These are phyloP conservation scores for Anoura caudifer DNA, from an alignment of 2,113 vertebrate species.

Conservation along the genomic window DNA sequence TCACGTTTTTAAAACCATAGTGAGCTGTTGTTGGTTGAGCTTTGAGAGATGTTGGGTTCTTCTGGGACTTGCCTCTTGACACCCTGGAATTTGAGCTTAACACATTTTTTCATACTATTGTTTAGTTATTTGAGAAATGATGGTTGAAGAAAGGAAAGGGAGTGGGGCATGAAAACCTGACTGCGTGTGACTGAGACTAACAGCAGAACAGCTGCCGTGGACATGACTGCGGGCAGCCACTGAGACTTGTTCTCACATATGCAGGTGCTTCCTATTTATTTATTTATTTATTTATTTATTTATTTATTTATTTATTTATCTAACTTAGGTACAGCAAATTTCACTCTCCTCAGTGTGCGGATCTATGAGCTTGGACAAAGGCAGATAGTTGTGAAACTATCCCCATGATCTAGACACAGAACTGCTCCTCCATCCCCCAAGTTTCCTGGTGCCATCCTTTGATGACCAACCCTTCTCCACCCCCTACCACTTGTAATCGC, in stretches of 20 bases:
- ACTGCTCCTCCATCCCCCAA: not conserved
- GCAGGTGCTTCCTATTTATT: not conserved
- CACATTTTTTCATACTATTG: not conserved
- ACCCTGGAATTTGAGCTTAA: not conserved
- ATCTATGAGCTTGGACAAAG: not conserved
- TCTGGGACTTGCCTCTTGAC: not conserved
- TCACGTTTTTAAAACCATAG: constrained; percentile 16
- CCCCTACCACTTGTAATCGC: not conserved
- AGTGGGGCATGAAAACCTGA: not conserved
- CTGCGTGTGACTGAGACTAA: not conserved
- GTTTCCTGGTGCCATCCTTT: not conserved
- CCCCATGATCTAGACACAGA: not conserved
- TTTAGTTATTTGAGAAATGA: constrained; percentile 15
- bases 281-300: not conserved
- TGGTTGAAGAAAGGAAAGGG: not conserved
- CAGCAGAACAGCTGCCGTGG: not conserved
- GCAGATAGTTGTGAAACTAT: not conserved
- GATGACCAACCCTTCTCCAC: not conserved
- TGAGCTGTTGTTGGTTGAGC: not conserved
- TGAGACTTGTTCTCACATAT: not conserved
- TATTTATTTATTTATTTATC: not conserved
- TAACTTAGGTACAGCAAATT: not conserved
- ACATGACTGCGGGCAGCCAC: not conserved
- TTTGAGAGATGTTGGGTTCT: not conserved
- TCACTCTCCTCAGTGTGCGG: not conserved